Evolutionary conservation across 2,888 invertebrate genomes (phyloP).

Genomic region (Acleris emargana): DNA sequence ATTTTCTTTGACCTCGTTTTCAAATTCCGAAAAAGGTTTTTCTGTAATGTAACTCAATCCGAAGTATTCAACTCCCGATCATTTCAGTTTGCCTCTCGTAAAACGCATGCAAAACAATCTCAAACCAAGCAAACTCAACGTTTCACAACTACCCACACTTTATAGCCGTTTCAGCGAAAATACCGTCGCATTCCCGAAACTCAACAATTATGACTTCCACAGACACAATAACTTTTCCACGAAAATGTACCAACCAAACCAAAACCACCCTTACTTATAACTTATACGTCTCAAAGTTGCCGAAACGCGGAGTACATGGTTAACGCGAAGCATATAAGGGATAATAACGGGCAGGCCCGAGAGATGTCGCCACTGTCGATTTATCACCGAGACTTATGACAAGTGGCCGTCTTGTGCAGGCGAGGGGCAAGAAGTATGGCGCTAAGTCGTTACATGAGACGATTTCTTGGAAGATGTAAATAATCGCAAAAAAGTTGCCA

Average conservation of each 20-base stretch:
- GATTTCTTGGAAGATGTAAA: slow-evolving; percentile 16
- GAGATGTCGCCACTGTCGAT: slow-evolving; percentile 73
- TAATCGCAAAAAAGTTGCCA: not conserved
- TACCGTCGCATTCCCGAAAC: not conserved
- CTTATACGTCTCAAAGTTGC: not conserved
- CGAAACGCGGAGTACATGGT: slow-evolving; percentile 16
- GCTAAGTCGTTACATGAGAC: slow-evolving; percentile 22
- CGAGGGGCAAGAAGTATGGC: slow-evolving; percentile 41
- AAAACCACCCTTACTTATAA: slow-evolving; percentile 3
- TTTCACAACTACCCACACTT: not conserved
- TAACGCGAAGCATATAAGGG: slow-evolving; percentile 62
- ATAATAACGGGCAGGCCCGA: slow-evolving; percentile 74
- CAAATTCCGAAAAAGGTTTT: too few relatives aligned
- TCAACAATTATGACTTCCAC: slow-evolving; percentile 22
- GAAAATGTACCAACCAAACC: not conserved
- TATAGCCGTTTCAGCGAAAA: not conserved
- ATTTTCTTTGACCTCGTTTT: too few relatives aligned
- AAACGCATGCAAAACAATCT: too few relatives aligned
- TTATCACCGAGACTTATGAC: slow-evolving; percentile 80
- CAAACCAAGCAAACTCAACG: not conserved
- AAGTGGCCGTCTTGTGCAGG: slow-evolving; percentile 76
- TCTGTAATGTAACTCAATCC: too few relatives aligned
- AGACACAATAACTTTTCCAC: slow-evolving; percentile 12
- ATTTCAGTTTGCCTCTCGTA: too few relatives aligned
- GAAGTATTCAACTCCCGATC: too few relatives aligned